Evolutionary conservation across 2,888 invertebrate genomes (phyloP).

Genomic region (Lithophane semibrunnea): DNA sequence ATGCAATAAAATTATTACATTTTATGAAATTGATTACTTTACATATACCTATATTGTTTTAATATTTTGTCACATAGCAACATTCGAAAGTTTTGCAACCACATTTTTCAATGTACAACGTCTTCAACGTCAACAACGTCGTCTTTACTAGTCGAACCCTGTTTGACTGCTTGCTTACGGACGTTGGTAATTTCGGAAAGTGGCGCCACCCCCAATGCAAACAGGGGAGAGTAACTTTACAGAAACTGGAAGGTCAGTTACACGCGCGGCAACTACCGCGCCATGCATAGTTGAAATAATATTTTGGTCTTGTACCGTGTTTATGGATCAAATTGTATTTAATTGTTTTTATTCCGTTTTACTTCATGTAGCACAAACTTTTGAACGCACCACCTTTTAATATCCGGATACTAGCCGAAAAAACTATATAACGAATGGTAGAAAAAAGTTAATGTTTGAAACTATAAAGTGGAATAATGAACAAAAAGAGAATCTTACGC

Average conservation of each 20-base stretch:
- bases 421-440: constrained; percentile 5
- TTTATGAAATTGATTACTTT: background rate
- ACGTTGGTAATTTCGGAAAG: background rate
- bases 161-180: background rate
- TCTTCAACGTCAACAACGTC: too few species aligned
- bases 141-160: too few species aligned
- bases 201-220: constrained; percentile 31
- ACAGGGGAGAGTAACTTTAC: background rate
- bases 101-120: too few species aligned
- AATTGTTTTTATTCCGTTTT: background rate
- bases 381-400: constrained; percentile 16
- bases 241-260: too few species aligned
- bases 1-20: background rate
- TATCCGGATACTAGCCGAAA: constrained; percentile 25
- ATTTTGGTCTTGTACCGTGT: background rate
- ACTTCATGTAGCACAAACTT: background rate
- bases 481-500: background rate
- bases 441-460: constrained; percentile 23
- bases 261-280: background rate
- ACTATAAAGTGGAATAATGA: background rate
- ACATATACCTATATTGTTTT: background rate
- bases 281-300: background rate
- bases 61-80: background rate
- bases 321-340: too few species aligned
- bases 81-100: background rate